Evolutionary conservation across 2,797 vertebrate species (phyloP), one percentile per base, ranked within the genome.

Genomic region (Aselliscus stoliczkanus): DNA sequence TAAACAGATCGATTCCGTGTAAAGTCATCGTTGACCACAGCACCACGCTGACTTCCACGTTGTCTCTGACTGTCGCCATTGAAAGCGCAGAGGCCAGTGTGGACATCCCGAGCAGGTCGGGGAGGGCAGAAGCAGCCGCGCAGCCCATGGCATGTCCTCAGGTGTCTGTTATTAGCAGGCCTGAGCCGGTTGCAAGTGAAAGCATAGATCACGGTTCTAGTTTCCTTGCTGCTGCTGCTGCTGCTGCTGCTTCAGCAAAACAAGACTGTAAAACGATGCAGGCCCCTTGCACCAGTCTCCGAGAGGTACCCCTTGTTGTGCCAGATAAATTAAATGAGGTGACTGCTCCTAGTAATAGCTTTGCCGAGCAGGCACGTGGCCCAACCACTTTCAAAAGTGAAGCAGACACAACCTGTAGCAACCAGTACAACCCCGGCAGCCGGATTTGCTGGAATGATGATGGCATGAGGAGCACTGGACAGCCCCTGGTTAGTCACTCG

Each of bases 1-100:
- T 98, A 95, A 99, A 99, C 91, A 98, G 98, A 97, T 99, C 99
- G 1, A 99, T 99, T 88, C 99, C 99, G 6, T 99, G 99, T 90
- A 99, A 99, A 97, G 99, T 99, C 95, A 99, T 99, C 80, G 99
- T 99, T 42, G 99, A 99, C 95, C 98, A 99, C 97, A 98, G 98
- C 90, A 98, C 98, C 3, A 98, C 98, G n/a, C 97, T 98, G 96
- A 98, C 98, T 97, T 98, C 98, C 94, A 98, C 96, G 54, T 94
- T 98, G 69, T 98, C 98, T 1, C 98, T 98, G 94, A 96, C 98
- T 37, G 96, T 98, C 92, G 97, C 98, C 93, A 21, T 97, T 47
- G 98, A 98, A 96, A 98, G 97, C 1, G 1, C 96, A 31, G 98
- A 99, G 90, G 98, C 75, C 93, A 97, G 93, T 95, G 31, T 96